Base-by-base conservation (phyloP, 2,888 invertebrate species). In the Chloromyia formosa region DNA sequence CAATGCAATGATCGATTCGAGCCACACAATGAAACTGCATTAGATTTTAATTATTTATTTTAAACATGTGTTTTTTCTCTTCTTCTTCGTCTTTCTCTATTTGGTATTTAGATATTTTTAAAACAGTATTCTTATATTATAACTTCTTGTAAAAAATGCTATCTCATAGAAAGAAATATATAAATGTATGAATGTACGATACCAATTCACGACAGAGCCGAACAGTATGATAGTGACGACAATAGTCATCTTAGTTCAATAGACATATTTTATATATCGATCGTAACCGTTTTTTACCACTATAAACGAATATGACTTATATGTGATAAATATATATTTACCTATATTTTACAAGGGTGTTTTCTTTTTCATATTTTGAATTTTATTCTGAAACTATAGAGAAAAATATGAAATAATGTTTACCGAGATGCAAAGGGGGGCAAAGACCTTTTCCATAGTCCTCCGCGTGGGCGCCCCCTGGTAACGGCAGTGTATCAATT, bases 61-160 rank as follows among this genome's bases (percentile, higher is more conserved):
- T n/a, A 60, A 23, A 60, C n/a, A 1, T 60, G 27, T 35, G 2
- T 35, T 35, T 4, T 35, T 35, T 35, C 27, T 2, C 27, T 35
- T 35, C 27, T 35, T 35, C 3, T 35, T 35, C 7, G 2, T 35
- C 27, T 35, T 35, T 35, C 7, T 4, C 7, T 35, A 4, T 35
- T 35, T 7, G 27, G 27, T 35, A 35, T 35, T 35, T 35, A 35
- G 27, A 14, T 66, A 66, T 49, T 22, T 49, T 35, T 66, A 49
- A 45, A 66, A 49, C 66, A 66, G 66, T 66, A 66, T 66, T 66
- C 49, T 49, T 66, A 66, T 22, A 20, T 49, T 16, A 42, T 66
- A 66, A 45, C 22, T 66, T 35, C 27, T 66, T 42, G 49, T 35
- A 49, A 45, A 35, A 66, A 18, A 66, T 66, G 20, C 22, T 66